A percentile compares a stretch with the other conserved stretches of the same genome.
These are phyloP conservation scores for Ostrea denselamellosa DNA, from an alignment of 1,140 invertebrate species.

Conservation along the genomic window DNA sequence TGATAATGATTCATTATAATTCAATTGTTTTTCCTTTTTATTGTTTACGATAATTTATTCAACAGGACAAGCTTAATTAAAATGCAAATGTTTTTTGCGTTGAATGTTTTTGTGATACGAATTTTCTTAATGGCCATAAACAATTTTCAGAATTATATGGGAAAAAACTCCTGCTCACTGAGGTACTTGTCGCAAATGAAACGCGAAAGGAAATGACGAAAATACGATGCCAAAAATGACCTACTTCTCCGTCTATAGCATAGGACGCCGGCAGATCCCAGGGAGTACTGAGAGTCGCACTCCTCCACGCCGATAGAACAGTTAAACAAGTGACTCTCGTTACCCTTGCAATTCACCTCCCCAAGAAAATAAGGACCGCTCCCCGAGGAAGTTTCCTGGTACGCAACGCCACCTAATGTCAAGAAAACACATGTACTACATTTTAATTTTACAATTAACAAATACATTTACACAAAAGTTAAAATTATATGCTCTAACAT, in stretches of 20 bases:
- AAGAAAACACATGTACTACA: neutral
- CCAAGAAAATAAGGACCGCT: slow-evolving; percentile 60
- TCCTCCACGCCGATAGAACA: slow-evolving; percentile 56
- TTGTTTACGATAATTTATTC: neutral
- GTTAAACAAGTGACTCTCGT: slow-evolving; percentile 56
- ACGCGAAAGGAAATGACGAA: neutral
- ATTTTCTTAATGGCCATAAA: neutral
- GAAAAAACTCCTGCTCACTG: neutral
- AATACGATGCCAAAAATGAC: neutral
- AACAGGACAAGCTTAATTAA: neutral
- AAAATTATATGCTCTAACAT: no score
- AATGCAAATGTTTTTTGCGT: neutral
- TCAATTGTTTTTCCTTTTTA: no score
- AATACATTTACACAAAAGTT: no score
- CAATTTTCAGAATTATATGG: neutral
- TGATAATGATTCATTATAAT: neutral
- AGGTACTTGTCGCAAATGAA: neutral
- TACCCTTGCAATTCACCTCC: slow-evolving; percentile 59
- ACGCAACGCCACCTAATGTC: slow-evolving; percentile 57
- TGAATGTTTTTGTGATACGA: neutral
- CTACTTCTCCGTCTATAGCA: slow-evolving; percentile 60
- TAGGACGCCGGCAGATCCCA: slow-evolving; percentile 55
- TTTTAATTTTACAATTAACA: neutral
- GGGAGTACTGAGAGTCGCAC: slow-evolving; percentile 51
- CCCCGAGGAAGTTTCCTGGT: slow-evolving; percentile 47